These are phyloP conservation scores for Pyrrhia umbra DNA, from an alignment of 2,888 invertebrate species.

Conservation along the genomic window DNA sequence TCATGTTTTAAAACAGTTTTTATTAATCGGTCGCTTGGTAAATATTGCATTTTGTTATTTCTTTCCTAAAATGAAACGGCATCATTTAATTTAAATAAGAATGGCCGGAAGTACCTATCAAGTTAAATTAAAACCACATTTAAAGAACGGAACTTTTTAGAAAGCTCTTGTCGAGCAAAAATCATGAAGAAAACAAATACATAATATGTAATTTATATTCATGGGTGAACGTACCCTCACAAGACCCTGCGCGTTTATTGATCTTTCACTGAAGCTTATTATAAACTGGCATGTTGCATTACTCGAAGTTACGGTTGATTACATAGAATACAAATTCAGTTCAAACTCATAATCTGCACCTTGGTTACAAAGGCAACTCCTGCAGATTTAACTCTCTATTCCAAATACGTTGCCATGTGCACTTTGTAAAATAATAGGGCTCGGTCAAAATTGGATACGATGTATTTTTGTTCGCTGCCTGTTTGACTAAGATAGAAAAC, in stretches of 20 bases:
- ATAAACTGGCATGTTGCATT: not conserved
- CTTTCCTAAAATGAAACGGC: slow-evolving; percentile 49
- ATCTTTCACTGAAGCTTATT: slow-evolving; percentile 3
- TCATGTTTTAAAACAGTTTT: too few species aligned
- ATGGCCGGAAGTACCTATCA: slow-evolving; percentile 72
- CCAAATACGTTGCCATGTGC: not conserved
- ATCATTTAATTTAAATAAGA: slow-evolving; percentile 68
- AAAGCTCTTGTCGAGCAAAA: slow-evolving; percentile 4
- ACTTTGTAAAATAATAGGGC: slow-evolving; percentile 30
- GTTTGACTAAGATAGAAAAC: slow-evolving; percentile 2
- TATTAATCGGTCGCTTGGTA: slow-evolving; percentile 29
- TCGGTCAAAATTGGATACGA: slow-evolving; percentile 20
- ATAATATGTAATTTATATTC: slow-evolving; percentile 23
- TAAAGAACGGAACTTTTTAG: not conserved
- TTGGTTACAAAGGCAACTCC: not conserved
- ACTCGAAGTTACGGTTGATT: slow-evolving; percentile 11
- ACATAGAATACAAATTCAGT: slow-evolving; percentile 11
- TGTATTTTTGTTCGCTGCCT: slow-evolving; percentile 10
- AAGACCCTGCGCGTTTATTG: slow-evolving; percentile 15
- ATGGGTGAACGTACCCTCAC: slow-evolving; percentile 16
- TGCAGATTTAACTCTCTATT: slow-evolving; percentile 19
- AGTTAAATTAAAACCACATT: slow-evolving; percentile 34
- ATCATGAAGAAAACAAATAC: slow-evolving; percentile 8
- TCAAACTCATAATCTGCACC: not conserved
- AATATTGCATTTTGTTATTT: not conserved